Conservation (phyloP, 2,888 invertebrate species). For the Tenthredo notha region DNA sequence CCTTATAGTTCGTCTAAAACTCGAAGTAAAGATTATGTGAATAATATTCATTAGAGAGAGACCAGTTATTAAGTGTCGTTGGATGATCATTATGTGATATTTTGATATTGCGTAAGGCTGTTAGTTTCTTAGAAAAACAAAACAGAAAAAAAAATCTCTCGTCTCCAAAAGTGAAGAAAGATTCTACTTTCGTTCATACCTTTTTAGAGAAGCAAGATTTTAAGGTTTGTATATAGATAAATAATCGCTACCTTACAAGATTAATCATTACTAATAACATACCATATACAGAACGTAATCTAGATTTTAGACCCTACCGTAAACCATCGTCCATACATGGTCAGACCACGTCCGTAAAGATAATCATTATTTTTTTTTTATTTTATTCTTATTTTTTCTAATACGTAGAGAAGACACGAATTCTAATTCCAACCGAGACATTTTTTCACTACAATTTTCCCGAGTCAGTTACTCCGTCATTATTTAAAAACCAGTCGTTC, state of each 20-base stretch:
- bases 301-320: slow-evolving; percentile 32
- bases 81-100: slow-evolving; percentile 49
- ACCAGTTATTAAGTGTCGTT: slow-evolving; percentile 51
- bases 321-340: not conserved
- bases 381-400: not conserved
- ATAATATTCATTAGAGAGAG: slow-evolving; percentile 49
- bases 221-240: slow-evolving; percentile 32
- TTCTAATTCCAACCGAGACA: not conserved
- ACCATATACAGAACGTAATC: slow-evolving; percentile 46
- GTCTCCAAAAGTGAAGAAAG: slow-evolving; percentile 20
- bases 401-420: not conserved
- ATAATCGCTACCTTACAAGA: slow-evolving; percentile 48
- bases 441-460: not conserved
- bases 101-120: slow-evolving; percentile 18
- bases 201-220: slow-evolving; percentile 36
- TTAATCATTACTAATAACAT: slow-evolving; percentile 45
- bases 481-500: not conserved
- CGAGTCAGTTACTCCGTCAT: not conserved
- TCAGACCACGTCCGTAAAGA: not conserved
- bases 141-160: not conserved
- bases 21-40: slow-evolving; percentile 25
- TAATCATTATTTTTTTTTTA: not conserved
- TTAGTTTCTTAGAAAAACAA: not conserved
- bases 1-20: not conserved
- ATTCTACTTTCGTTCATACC: not conserved